phyloP scores from a whole-genome alignment of 2,797 vertebrate genomes.

The Aulostomus chinensis region DNA sequence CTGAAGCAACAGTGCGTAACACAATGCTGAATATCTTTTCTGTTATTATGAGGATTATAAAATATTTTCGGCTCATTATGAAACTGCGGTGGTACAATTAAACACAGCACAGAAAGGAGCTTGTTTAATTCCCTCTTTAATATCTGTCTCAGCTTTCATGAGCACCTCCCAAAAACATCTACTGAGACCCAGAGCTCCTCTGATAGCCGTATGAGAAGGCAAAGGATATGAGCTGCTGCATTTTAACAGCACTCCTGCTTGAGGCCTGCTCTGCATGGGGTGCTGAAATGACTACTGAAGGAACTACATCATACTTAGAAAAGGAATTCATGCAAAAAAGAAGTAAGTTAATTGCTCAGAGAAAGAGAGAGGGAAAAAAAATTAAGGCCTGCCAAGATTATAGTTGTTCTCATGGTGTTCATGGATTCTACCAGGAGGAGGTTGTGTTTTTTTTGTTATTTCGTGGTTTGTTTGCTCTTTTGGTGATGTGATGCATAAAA shows the following conservation, averaged over 20 bases:
- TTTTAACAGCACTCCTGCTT: slow-evolving; percentile 29
- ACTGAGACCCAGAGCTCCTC: slow-evolving; percentile 15
- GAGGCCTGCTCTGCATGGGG: slow-evolving; percentile 39
- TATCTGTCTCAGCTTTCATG: slow-evolving; percentile 45
- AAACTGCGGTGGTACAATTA: too few species aligned
- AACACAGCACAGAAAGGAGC: slow-evolving; percentile 5
- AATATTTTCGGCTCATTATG: too few species aligned
- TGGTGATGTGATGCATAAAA: slow-evolving; percentile 17
- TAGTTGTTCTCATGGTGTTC: slow-evolving; percentile 9
- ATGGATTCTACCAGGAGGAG: slow-evolving; percentile 15
- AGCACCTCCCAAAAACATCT: slow-evolving; percentile 24
- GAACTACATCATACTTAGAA: slow-evolving; percentile 26
- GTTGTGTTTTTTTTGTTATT: slow-evolving; percentile 27
- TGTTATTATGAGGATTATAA: too few species aligned
- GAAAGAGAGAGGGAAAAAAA: slow-evolving; percentile 3
- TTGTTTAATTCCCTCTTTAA: slow-evolving; percentile 56
- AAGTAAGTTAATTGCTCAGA: slow-evolving; percentile 21
- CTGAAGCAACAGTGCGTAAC: too few species aligned
- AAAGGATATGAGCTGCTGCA: slow-evolving; percentile 20
- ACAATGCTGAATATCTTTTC: too few species aligned
- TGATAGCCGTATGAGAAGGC: slow-evolving; percentile 28
- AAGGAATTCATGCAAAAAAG: slow-evolving; percentile 31
- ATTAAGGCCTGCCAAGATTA: slow-evolving; percentile 12
- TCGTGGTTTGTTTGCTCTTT: slow-evolving; percentile 20
- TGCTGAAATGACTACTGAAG: slow-evolving; percentile 25